Conservation (phyloP, 2,888 invertebrate genomes). For the Rhingia campestris region DNA sequence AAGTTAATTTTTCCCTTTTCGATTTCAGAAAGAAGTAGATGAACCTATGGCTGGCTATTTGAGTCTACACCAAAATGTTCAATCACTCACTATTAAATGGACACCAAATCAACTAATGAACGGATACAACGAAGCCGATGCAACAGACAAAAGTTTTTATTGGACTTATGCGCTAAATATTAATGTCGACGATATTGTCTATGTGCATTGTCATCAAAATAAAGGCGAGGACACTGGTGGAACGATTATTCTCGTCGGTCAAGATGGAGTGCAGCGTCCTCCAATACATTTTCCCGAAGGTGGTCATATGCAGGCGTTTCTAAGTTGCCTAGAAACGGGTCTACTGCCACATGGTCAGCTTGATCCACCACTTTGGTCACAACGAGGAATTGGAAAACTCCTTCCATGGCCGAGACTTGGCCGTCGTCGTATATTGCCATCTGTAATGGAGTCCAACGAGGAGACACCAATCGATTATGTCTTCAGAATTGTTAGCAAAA, state of each 20-base stretch:
- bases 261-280: slow-evolving; percentile 96
- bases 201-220: slow-evolving; percentile 97
- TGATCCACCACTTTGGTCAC: slow-evolving; percentile 97
- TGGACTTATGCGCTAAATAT: slow-evolving; percentile 97
- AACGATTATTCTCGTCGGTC: slow-evolving; percentile 94
- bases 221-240: slow-evolving; percentile 89
- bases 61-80: slow-evolving; percentile 94
- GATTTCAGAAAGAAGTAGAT: slow-evolving; percentile 87
- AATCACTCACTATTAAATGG: slow-evolving; percentile 95
- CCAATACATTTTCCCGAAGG: slow-evolving; percentile 96
- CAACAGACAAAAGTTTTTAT: slow-evolving; percentile 89
- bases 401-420: slow-evolving; percentile 85
- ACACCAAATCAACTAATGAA: slow-evolving; percentile 99
- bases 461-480: slow-evolving; percentile 90
- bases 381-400: slow-evolving; percentile 89
- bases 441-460: slow-evolving; percentile 85
- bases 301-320: slow-evolving; percentile 94
- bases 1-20: background rate
- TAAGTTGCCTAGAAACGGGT: slow-evolving; percentile 93
- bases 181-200: slow-evolving; percentile 95
- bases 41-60: slow-evolving; percentile 95
- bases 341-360: slow-evolving; percentile 94
- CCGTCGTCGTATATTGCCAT: slow-evolving; percentile 87
- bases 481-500: slow-evolving; percentile 93
- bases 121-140: slow-evolving; percentile 88